A percentile compares a stretch with the other conserved stretches of the same genome.
Evolutionary conservation across 2,113 vertebrate genomes (phyloP).

Genomic region (Todiramphus saurophagus): DNA sequence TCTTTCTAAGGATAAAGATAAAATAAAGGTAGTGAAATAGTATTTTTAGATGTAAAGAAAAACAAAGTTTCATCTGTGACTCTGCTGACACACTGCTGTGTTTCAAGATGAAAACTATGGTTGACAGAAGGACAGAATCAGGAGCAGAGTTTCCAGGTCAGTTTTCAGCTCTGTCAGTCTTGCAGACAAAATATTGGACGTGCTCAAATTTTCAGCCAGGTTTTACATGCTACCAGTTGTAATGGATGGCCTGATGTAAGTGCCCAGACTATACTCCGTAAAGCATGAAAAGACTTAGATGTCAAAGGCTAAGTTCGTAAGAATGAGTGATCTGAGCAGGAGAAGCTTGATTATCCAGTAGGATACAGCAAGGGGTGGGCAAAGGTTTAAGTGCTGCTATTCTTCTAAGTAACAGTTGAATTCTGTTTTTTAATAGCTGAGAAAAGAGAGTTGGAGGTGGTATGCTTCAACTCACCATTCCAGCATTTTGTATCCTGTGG

Average conservation of each 20-base stretch:
- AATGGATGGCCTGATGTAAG: neutral
- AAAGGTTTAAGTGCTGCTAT: neutral
- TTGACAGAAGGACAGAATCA: neutral
- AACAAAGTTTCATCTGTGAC: neutral
- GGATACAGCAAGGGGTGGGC: neutral
- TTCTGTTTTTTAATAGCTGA: neutral
- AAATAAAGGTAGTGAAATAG: neutral
- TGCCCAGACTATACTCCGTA: neutral
- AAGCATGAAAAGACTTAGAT: neutral
- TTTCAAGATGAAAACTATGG: neutral
- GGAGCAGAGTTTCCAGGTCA: neutral
- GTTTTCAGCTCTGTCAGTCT: neutral
- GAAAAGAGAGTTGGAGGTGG: neutral
- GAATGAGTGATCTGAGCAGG: neutral
- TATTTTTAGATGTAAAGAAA: neutral
- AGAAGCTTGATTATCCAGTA: neutral
- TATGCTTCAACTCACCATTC: neutral
- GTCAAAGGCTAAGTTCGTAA: neutral
- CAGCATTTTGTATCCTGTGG: neutral
- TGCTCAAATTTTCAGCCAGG: neutral
- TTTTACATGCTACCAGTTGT: neutral
- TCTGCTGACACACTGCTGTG: neutral
- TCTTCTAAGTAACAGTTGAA: neutral
- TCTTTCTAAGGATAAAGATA: neutral
- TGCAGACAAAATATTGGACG: neutral